Base-by-base conservation (phyloP, 2,797 vertebrate genomes). In the Anas bernieri region DNA sequence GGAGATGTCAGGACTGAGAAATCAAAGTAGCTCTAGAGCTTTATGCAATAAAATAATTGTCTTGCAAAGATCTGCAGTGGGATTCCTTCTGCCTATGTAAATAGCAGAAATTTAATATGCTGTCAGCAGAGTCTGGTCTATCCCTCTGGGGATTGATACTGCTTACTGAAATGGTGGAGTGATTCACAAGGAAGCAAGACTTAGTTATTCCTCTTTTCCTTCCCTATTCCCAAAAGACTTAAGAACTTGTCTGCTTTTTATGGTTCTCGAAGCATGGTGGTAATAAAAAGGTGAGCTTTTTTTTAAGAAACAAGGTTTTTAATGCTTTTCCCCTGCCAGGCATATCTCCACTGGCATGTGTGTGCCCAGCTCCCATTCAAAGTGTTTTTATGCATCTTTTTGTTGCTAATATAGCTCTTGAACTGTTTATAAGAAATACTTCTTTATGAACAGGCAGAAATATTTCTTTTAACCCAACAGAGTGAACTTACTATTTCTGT, bases 1-100 rank as follows among this genome's bases (percentile, higher is more conserved):
- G 20, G 48, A 50, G 52, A 13, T 67, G 25, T 10, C 30, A 52
- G 25, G 52, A 25, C n/a, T 61, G 46, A n/a, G 17, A 86, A 75
- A 43, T 91, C 37, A 6, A 13, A 79, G 46, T 7, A 15, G 31
- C 22, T 92, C 33, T 88, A 56, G 54, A 78, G 26, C 22, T 41
- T 45, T 2, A 0, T 28, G 6, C 45, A 20, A 20, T 26, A 30
- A 59, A 70, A 41, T 30, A 55, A 45, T 9, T 2, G 1, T 17
- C 26, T 54, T 87, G 25, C 18, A 11, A 4, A 70, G 46, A 66
- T 63, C 33, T 79, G 46, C 8, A 39, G 72, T 55, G 68, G 31
- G n/a, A 30, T 58, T 66, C 17, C 3, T 88, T 28, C 41, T 88
- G 37, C 23, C 5, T 56, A 0, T 46, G 54, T 54, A 43, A 72